phyloP scores from a whole-genome alignment of 2,113 vertebrate genomes.

The Nestor notabilis region DNA sequence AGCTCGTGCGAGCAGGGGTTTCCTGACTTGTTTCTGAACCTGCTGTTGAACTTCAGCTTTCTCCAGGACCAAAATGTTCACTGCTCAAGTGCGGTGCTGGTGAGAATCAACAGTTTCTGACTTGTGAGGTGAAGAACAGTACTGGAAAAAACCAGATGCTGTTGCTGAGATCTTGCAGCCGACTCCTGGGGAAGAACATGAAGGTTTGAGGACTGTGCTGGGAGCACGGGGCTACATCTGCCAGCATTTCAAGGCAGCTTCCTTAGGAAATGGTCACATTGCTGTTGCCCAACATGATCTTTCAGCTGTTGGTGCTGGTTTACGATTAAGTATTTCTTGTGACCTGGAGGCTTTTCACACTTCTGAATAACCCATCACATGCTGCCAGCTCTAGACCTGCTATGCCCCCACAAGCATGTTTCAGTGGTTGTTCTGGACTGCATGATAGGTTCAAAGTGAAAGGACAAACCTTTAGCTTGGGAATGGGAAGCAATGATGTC shows the following conservation, averaged over 20 bases:
- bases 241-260: neutral
- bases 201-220: neutral
- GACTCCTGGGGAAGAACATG: neutral
- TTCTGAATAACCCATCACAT: neutral
- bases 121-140: neutral
- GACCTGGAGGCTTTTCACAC: neutral
- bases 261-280: neutral
- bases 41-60: neutral
- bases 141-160: fast-evolving
- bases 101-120: neutral
- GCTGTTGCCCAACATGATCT: neutral
- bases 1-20: neutral
- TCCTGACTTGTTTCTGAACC: neutral
- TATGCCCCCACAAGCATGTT: neutral
- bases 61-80: neutral
- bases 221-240: neutral
- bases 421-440: neutral
- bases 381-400: neutral
- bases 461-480: neutral
- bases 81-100: neutral
- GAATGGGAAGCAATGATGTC: neutral
- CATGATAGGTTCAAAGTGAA: no score
- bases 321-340: neutral
- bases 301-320: neutral
- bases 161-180: neutral